Base-by-base conservation (phyloP, 2,113 vertebrate genomes). In the Leptocoma aspasia region DNA sequence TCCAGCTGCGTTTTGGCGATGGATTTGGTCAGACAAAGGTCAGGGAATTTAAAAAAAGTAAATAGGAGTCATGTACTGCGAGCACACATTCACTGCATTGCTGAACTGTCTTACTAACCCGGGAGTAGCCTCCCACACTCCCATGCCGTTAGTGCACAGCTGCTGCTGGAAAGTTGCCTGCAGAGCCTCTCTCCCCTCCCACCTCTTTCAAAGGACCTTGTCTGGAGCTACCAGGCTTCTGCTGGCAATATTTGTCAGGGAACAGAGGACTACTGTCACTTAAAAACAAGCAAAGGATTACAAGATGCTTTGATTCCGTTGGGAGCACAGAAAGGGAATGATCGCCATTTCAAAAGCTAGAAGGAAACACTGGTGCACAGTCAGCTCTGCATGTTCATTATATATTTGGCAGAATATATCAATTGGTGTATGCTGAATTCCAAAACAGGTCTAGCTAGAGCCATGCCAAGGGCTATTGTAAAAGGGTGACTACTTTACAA, bases 151-250 rank as follows among this genome's bases (percentile, higher is more conserved):
- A 73, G 53, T 27, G 64, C 52, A 69, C 91, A 94, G 90, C 90
- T 95, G 90, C 95, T 28, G 33, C 94, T 97, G 96, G 92, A 97
- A 95, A 94, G 86, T 33, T 94, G 72, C 86, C 92, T 44, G 9
- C 18, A 7, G 54, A 83, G 87, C 81, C 84, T 89, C 88, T 90
- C 59, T 91, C 66, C 56, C 61, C 66, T 82, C 60, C 71, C 86
- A 93, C 80, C 84, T 92, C 68, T 75, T 84, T 66, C 42, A 80
- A 79, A 75, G 52, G 85, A 88, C 86, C 71, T 71, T 70, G 83
- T 94, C 95, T 82, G 80, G 50, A 90, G 83, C 81, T 92, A 85
- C 84, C 61, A 95, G 85, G 68, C 59, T 86, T 84, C 90, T 95
- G 91, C 71, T 5, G 19, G 94, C 71, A 91, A 77, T 70, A 68